Base-by-base conservation (phyloP, 2,888 invertebrate genomes). In the Cancer borealis region DNA sequence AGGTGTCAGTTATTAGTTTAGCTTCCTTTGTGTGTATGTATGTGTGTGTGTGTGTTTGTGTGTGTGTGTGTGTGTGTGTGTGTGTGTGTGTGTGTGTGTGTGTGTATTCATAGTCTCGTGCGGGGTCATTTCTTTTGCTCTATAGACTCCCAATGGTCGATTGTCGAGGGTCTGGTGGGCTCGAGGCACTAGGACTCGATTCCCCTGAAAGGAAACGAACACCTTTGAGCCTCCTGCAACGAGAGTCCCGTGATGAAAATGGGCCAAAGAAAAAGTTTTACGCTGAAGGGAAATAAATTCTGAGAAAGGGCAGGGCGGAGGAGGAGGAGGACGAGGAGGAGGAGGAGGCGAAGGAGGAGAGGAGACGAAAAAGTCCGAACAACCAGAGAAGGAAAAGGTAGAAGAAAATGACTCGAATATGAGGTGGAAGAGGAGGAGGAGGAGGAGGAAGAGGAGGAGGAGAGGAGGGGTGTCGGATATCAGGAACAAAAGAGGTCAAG, bases 21-120 rank as follows among this genome's bases (percentile, higher is more conserved):
- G 26, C 79, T 30, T 8, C 30, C 30, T 12, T n/a, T 79, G 79
- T 79, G 79, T 79, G 79, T 79, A 26, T 79, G 73, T 79, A 26
- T 79, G 79, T 79, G 79, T 79, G 79, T 79, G 79, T 79, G 79
- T 79, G 30, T 79, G 79, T 79, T 30, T 79, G 79, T 79, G 79
- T 79, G 79, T 79, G 30, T 79, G 79, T 79, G 79, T 79, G 79
- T 79, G 79, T 79, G 30, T 79, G 79, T 79, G 79, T 79, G 30
- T 79, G 79, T 79, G 79, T 79, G 79, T 79, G 79, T 79, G 79
- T 79, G 79, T 79, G 30, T 79, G 79, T 79, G 79, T 79, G 79
- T 12, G 30, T 26, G 79, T 26, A 30, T 26, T 79, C 30, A 30
- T 79, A 10, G 26, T 26, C 79, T 26, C 8, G 26, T 30, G 30